Evolutionary conservation across 1,140 invertebrate species (phyloP), one percentile per base, ranked within the genome.

Genomic region (Drosophila quadrilineata): DNA sequence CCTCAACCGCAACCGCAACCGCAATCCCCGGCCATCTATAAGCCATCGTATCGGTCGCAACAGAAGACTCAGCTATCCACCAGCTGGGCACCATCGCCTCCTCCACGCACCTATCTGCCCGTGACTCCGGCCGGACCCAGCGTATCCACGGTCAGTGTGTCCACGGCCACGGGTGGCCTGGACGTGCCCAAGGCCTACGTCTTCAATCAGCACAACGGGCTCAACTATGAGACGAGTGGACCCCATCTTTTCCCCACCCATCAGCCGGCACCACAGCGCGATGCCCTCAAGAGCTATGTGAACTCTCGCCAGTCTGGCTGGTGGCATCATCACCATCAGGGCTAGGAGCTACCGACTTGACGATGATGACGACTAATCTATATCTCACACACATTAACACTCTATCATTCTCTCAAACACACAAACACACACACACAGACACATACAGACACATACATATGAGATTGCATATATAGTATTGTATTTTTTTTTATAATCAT

Each of bases 181-280:
- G 74, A 87, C 38, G 64, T 76, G 43, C 85, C 89, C 38, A 90
- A 89, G 52, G 87, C 88, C 0, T 90, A 73, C 50, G 71, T 89
- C 0, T 89, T 86, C 63, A 90, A 89, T 46, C 86, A 89, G 59
- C 86, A 89, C 62, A 90, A 89, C 31, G 87, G 86, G 5, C 60
- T 90, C 17, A 85, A 74, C 49, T 89, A 88, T 12, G 86, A 90
- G 36, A 82, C 86, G n/a, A 79, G 86, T 16, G 75, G 84, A 29
- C 88, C 89, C 2, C 85, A 89, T 36, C 62, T 87, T 0, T 88
- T 87, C 9, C 79, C 88, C 12, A 52, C 59, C 17, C 82, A 73
- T 16, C 76, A 82, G 22, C 48, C 67, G 9, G 31, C 29, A 1
- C 33, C 9, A 1, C 49, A 57, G n/a, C 28, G 53, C 12, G 82